These are phyloP conservation scores for Poliocrania exsul DNA, from an alignment of 2,797 vertebrate species.

Conservation along the genomic window DNA sequence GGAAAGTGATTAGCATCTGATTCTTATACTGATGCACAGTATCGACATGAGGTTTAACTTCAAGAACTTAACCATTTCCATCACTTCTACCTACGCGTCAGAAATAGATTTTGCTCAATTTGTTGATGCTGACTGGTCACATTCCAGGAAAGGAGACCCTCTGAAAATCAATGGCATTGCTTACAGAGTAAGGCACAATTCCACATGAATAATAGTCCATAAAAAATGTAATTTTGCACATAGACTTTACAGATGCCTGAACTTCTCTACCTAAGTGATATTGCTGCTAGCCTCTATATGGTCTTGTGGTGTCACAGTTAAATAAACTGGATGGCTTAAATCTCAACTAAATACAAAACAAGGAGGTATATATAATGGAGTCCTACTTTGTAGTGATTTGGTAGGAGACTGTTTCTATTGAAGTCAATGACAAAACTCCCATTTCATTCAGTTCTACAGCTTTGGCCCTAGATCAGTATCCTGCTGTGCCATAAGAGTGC, in stretches of 20 bases:
- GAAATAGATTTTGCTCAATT: not conserved
- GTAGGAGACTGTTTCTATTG: not conserved
- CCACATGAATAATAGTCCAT: not conserved
- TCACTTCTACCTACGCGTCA: constrained; percentile 48
- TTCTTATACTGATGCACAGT: constrained; percentile 58
- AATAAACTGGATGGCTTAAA: constrained; percentile 39
- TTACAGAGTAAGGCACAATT: constrained; percentile 58
- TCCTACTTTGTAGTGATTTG: not conserved
- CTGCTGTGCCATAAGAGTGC: not conserved
- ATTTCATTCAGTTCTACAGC: not conserved
- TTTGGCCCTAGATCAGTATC: not conserved
- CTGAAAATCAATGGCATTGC: constrained; percentile 14
- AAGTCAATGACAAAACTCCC: constrained; percentile 53
- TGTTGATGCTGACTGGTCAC: not conserved
- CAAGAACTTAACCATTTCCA: constrained; percentile 49
- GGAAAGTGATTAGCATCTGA: constrained; percentile 26
- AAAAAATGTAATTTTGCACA: constrained; percentile 41
- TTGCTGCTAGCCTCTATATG: constrained; percentile 29
- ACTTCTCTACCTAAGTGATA: constrained; percentile 50
- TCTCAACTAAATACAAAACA: constrained; percentile 33
- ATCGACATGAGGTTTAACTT: constrained; percentile 65
- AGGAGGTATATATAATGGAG: not conserved
- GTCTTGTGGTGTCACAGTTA: constrained; percentile 32
- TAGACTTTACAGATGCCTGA: constrained; percentile 56
- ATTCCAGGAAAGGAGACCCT: constrained; percentile 5